Conservation (phyloP, 2,113 vertebrate genomes). For the Anhinga rufa region DNA sequence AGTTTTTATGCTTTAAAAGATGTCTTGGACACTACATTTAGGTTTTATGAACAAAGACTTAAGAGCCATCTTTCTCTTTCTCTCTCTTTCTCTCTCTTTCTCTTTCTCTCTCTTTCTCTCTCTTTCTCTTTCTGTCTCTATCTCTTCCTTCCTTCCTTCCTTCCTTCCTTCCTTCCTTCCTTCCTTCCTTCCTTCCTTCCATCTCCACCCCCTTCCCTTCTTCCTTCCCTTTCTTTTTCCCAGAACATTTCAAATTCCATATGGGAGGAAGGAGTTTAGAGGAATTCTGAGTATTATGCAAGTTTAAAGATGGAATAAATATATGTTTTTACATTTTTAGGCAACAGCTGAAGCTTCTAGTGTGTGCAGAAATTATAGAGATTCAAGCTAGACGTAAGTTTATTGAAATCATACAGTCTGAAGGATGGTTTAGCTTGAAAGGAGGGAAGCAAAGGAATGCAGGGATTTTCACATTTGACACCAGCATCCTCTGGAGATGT, state of each 20-base stretch:
- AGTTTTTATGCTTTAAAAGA: not conserved
- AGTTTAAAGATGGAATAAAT: not conserved
- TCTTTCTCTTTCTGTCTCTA: not conserved
- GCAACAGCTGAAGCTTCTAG: not conserved
- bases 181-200: not conserved
- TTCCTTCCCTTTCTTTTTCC: not conserved
- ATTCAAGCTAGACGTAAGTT: not conserved
- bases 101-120: no score
- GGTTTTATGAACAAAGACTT: fast-evolving
- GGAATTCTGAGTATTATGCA: not conserved
- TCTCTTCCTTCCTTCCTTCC: no score
- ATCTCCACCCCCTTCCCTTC: no score
- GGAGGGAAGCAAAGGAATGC: not conserved
- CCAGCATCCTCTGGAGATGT: not conserved
- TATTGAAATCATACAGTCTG: not conserved
- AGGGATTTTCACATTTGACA: not conserved
- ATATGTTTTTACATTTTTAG: not conserved
- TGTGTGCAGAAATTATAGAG: not conserved
- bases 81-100: no score
- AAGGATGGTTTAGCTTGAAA: not conserved
- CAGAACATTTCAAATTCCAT: not conserved
- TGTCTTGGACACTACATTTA: not conserved
- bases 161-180: no score
- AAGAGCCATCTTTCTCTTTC: not conserved
- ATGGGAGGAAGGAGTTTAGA: not conserved